Evolutionary conservation across 2,113 vertebrate genomes (phyloP).

Genomic region (Microtus montanus): DNA sequence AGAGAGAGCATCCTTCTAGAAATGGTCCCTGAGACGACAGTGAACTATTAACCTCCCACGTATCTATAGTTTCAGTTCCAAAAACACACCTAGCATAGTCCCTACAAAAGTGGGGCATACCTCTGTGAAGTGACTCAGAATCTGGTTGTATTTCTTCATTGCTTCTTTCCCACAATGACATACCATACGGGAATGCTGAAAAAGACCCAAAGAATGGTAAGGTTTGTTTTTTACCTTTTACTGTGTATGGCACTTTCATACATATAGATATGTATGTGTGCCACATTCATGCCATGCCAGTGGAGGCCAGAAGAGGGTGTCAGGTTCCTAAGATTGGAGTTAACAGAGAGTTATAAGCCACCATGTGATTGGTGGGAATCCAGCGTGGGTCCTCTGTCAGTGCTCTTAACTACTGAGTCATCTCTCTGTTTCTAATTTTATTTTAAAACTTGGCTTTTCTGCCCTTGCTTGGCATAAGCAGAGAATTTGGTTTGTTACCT

Average conservation of each 20-base stretch:
- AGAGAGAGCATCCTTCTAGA: not conserved
- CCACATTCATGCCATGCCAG: not conserved
- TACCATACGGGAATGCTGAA: conserved; percentile 73
- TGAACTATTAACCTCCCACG: not conserved
- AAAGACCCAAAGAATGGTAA: conserved; percentile 16
- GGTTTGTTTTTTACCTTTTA: not conserved
- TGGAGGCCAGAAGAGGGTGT: not conserved
- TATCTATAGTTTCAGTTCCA: not conserved
- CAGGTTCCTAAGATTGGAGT: not conserved
- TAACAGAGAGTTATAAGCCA: not conserved
- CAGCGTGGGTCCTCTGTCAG: not conserved
- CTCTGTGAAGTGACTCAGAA: conserved; percentile 75
- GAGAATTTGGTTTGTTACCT: not conserved
- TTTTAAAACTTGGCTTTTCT: conserved; percentile 28
- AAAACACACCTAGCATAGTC: conserved; percentile 32
- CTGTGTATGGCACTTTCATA: not conserved
- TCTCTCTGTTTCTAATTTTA: not conserved
- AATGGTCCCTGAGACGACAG: not conserved
- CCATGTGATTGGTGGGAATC: not conserved
- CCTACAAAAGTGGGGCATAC: conserved; percentile 62
- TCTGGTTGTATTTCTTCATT: conserved; percentile 51
- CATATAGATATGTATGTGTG: not conserved
- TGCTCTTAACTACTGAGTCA: not conserved
- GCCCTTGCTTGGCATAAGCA: not conserved
- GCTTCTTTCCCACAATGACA: conserved; percentile 81